A percentile compares a stretch with the other conserved stretches of the same genome.
Conservation (phyloP, 2,113 vertebrate species). For the Aldabrachelys gigantea region DNA sequence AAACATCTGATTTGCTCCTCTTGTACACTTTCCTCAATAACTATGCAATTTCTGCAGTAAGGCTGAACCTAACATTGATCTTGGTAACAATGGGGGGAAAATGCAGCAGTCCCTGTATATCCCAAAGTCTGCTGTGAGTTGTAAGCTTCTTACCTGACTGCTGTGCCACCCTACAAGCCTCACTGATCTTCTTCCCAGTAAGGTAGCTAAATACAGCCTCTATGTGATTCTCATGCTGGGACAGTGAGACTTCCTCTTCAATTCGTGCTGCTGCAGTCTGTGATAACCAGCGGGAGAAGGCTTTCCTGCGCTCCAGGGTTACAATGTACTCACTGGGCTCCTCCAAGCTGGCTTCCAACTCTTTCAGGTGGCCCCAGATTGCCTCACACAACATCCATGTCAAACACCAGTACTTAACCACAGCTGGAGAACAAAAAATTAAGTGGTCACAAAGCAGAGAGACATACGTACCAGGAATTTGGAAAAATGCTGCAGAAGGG, state of each 20-base stretch:
- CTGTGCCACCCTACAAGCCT: slow-evolving; percentile 93
- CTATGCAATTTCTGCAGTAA: neutral
- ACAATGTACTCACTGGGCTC: slow-evolving; percentile 79
- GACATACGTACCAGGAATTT: fast-evolving
- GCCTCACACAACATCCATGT: slow-evolving; percentile 93
- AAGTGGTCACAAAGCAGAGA: fast-evolving
- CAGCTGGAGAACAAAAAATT: slow-evolving; percentile 63
- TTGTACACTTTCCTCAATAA: neutral
- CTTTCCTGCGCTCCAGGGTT: slow-evolving; percentile 85
- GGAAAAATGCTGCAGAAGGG: neutral
- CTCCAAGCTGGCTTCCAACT: slow-evolving; percentile 77
- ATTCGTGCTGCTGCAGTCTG: slow-evolving; percentile 80
- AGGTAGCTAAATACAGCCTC: slow-evolving; percentile 95
- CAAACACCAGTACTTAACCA: slow-evolving; percentile 87
- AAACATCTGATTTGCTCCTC: neutral
- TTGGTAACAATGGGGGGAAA: neutral
- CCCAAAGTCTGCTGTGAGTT: fast-evolving
- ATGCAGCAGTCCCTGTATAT: neutral
- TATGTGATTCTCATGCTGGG: slow-evolving; percentile 67
- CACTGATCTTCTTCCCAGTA: slow-evolving; percentile 87
- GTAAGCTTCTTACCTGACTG: slow-evolving; percentile 79
- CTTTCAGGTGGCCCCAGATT: slow-evolving; percentile 87
- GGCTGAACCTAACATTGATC: neutral
- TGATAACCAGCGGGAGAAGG: slow-evolving; percentile 91
- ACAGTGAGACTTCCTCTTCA: slow-evolving; percentile 84